Percentiles rank a stretch among this genome's conserved stretches.
phyloP scores from a whole-genome alignment of 2,113 vertebrate species.

The Ploceus nigricollis region DNA sequence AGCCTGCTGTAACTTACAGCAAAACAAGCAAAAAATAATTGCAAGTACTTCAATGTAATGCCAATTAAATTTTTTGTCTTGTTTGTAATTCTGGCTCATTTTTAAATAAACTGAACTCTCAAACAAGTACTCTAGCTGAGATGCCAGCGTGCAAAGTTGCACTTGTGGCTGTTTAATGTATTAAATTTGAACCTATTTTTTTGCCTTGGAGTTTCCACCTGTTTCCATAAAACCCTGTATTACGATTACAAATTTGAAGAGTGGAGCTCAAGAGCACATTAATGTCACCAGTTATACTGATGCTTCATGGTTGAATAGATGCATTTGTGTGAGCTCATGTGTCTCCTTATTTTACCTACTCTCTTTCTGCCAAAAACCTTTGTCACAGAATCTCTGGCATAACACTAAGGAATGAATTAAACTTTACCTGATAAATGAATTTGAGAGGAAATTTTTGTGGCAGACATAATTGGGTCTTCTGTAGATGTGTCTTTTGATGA shows the following conservation, averaged over 20 bases:
- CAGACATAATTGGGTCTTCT: neutral
- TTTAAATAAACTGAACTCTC: neutral
- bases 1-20: neutral
- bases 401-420: neutral
- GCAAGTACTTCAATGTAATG: neutral
- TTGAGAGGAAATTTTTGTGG: neutral
- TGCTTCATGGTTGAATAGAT: neutral
- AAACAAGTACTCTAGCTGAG: neutral
- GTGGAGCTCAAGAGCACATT: neutral
- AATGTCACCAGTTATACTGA: neutral
- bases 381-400: neutral
- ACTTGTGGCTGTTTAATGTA: neutral
- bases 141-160: neutral
- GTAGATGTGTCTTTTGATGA: neutral
- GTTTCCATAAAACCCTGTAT: neutral
- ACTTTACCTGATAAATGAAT: neutral
- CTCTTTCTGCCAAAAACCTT: neutral
- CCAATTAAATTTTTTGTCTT: neutral
- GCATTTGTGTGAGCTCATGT: neutral
- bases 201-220: neutral
- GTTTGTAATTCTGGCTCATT: neutral
- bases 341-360: neutral
- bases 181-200: neutral
- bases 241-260: neutral
- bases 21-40: neutral